These are phyloP conservation scores for Pandion haliaetus DNA, from an alignment of 2,113 vertebrate species.

Conservation along the genomic window DNA sequence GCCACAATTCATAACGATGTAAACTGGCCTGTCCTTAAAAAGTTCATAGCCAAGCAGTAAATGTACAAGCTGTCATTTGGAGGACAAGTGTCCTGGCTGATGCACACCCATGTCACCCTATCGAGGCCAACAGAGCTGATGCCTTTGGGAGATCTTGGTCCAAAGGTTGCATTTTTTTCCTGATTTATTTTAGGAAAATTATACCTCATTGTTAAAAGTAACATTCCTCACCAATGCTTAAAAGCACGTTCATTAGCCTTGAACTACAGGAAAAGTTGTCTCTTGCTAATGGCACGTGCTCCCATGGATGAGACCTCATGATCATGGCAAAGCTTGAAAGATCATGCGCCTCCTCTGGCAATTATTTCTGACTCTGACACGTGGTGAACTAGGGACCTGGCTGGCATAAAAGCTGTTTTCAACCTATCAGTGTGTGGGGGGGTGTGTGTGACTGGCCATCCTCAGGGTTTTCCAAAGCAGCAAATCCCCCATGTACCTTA, in stretches of 20 bases:
- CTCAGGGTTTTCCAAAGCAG: not conserved
- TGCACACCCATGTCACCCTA: not conserved
- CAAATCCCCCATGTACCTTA: fast-evolving
- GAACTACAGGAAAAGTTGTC: not conserved
- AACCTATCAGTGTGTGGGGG: fast-evolving
- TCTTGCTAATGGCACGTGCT: not conserved
- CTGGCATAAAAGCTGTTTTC: not conserved
- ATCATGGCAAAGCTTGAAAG: not conserved
- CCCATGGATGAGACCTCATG: not conserved
- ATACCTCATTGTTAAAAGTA: not conserved
- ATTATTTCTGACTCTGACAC: not conserved
- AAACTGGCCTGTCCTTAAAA: not conserved
- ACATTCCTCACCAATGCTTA: not conserved
- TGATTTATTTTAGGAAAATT: not conserved
- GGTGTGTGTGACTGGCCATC: not conserved
- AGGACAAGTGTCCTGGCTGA: not conserved
- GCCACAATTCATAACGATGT: not conserved
- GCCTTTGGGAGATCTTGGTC: not conserved
- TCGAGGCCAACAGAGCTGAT: not conserved
- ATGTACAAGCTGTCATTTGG: not conserved
- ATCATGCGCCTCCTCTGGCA: fast-evolving
- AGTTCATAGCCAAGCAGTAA: not conserved
- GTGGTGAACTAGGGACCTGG: fast-evolving
- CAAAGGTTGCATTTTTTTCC: not conserved
- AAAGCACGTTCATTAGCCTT: not conserved